These are phyloP conservation scores for Drosophila cardini DNA, from an alignment of 1,140 invertebrate species.

Conservation along the genomic window DNA sequence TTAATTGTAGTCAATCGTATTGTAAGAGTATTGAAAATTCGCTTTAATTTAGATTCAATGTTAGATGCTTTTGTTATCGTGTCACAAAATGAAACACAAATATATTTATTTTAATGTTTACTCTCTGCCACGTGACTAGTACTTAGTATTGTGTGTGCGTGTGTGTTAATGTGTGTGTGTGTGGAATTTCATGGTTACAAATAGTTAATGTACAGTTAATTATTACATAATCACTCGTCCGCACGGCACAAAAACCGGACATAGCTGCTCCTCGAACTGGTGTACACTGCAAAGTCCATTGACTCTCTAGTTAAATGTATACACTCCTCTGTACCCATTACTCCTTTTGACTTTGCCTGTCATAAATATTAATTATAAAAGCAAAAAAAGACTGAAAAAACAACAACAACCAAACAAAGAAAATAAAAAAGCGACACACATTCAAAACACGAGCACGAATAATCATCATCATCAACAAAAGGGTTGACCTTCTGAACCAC, in stretches of 20 bases:
- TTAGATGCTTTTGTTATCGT: slow-evolving; percentile 29
- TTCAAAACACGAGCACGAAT: slow-evolving; percentile 46
- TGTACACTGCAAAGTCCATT: slow-evolving; percentile 47
- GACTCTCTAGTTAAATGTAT: slow-evolving; percentile 52
- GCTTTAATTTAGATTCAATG: neutral
- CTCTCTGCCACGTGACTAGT: slow-evolving; percentile 10
- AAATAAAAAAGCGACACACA: no score
- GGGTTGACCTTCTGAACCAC: slow-evolving; percentile 50
- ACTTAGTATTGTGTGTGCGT: slow-evolving; percentile 27
- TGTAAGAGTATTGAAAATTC: slow-evolving; percentile 11
- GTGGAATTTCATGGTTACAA: slow-evolving; percentile 80
- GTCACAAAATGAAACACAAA: slow-evolving; percentile 39
- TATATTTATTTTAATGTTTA: slow-evolving; percentile 16
- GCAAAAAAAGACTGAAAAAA: slow-evolving; percentile 30
- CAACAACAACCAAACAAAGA: slow-evolving; percentile 27
- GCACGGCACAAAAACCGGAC: slow-evolving; percentile 47
- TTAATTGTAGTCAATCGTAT: neutral
- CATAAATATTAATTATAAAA: slow-evolving; percentile 80
- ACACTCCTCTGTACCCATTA: slow-evolving; percentile 5
- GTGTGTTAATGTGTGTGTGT: slow-evolving; percentile 40
- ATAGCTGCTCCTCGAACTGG: slow-evolving; percentile 19
- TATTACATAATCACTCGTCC: slow-evolving; percentile 76
- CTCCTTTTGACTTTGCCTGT: slow-evolving; percentile 41
- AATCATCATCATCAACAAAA: slow-evolving; percentile 66
- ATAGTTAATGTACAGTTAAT: slow-evolving; percentile 81